Evolutionary conservation across 2,113 vertebrate species (phyloP).

Genomic region (Myotis brandtii): DNA sequence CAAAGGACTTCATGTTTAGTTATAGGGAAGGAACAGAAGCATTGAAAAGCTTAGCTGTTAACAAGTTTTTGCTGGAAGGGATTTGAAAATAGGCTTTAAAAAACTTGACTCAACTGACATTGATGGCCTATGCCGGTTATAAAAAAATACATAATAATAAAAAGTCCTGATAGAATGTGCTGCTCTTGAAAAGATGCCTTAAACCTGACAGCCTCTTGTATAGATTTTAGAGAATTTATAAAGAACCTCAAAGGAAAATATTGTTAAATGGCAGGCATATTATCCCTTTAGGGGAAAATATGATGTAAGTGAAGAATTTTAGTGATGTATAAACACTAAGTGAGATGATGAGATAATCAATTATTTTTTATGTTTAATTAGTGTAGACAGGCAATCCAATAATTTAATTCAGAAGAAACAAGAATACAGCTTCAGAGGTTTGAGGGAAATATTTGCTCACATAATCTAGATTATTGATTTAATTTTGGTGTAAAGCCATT

Average conservation of each 20-base stretch:
- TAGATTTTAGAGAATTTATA: neutral
- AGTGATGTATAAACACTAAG: neutral
- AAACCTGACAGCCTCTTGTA: neutral
- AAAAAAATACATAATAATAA: neutral
- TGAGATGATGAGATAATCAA: neutral
- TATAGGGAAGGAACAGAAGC: neutral
- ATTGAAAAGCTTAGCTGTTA: neutral
- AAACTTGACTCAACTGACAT: neutral
- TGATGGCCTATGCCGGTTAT: neutral
- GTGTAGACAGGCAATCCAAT: neutral
- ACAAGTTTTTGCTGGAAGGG: constrained; percentile 24
- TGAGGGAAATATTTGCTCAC: neutral
- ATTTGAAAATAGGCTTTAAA: constrained; percentile 45
- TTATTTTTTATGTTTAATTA: constrained; percentile 49
- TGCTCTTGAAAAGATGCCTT: neutral
- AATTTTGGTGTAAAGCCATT: constrained; percentile 2
- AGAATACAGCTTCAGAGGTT: neutral
- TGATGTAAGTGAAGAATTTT: neutral
- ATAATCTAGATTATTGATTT: neutral
- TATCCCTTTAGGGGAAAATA: neutral
- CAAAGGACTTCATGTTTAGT: neutral
- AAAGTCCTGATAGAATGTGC: neutral
- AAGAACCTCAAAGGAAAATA: neutral
- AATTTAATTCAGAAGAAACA: neutral
- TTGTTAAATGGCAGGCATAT: constrained; percentile 2